Base-by-base conservation (phyloP, 2,797 vertebrate genomes). In the Decapterus maruadsi region DNA sequence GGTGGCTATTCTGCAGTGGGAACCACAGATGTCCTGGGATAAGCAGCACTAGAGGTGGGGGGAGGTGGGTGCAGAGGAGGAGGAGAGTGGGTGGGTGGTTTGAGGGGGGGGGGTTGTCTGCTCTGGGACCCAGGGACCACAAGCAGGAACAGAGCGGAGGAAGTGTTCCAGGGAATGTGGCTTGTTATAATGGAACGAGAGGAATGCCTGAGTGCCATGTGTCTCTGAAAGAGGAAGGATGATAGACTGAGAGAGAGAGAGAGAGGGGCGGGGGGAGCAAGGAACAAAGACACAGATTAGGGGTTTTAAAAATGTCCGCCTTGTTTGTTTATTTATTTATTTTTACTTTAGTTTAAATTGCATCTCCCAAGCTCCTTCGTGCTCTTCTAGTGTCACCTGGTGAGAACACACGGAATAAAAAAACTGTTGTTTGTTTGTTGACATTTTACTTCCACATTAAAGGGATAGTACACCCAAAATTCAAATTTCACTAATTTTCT, bases 91-190 rank as follows among this genome's bases (percentile, higher is more conserved):
- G 86, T 55, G 0, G 78, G 50, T 82, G 43, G 84, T 86, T 92
- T 85, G 83, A 1, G 87, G 87, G 85, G 83, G 82, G 72, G 40
- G 70, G 90, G 80, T 76, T 8, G 60, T 88, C 89, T 92, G 90
- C 89, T 94, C 86, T 75, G 80, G 83, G 88, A 85, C 73, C 50
- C 46, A 60, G 86, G 77, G 82, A 83, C 77, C 85, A 71, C 75
- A 69, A 68, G 50, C 81, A 67, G 82, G 68, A 54, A 85, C 85
- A 75, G 84, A 82, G 72, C 9, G 4, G 75, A 95, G 95, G 96
- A 95, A 96, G 95, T 94, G 94, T 86, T 93, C 93, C 87, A 89
- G 86, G 86, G 90, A 91, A 94, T 91, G 92, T 78, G 67, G 87
- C 89, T 89, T 91, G 90, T 94, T 94, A 93, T 88, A 75, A 42